These are phyloP conservation scores for Petrosia ficiformis DNA, from an alignment of 37 sponge, comb jelly and placozoan genomes.

Conservation along the genomic window DNA sequence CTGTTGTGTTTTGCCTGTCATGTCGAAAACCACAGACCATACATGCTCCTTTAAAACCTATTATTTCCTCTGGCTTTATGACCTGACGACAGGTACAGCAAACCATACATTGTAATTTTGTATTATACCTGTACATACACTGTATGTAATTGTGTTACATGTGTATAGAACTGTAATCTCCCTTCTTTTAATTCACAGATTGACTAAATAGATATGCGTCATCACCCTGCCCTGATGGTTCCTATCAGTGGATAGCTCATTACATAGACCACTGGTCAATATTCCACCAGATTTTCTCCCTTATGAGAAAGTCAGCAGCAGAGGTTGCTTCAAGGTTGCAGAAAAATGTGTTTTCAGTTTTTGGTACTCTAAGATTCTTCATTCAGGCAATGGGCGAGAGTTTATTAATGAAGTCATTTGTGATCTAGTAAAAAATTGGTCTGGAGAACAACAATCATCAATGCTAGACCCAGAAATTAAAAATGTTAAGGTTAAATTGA, in stretches of 20 bases:
- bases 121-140: no score
- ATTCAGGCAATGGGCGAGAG: conserved; percentile 37
- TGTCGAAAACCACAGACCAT: conserved; percentile 10
- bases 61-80: conserved; percentile 18
- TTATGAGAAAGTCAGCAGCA: conserved; percentile 29
- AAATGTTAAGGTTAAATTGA: conserved; percentile 24
- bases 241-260: conserved; percentile 56
- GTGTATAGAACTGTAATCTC: not conserved
- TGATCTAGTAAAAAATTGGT: conserved; percentile 38
- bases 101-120: no score
- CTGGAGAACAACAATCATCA: conserved; percentile 20
- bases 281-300: conserved; percentile 32
- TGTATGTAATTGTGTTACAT: not conserved
- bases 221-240: conserved; percentile 47
- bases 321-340: conserved; percentile 38
- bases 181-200: conserved; percentile 13
- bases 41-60: conserved; percentile 8
- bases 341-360: not conserved
- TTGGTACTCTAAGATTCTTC: conserved; percentile 11
- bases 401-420: conserved; percentile 35
- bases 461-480: conserved; percentile 7
- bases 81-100: conserved; percentile 13
- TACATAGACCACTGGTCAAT: conserved; percentile 66
- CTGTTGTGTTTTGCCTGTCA: no score
- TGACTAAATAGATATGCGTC: conserved; percentile 59